Conservation (phyloP, 2,113 vertebrate genomes). For the Alectura lathami region DNA sequence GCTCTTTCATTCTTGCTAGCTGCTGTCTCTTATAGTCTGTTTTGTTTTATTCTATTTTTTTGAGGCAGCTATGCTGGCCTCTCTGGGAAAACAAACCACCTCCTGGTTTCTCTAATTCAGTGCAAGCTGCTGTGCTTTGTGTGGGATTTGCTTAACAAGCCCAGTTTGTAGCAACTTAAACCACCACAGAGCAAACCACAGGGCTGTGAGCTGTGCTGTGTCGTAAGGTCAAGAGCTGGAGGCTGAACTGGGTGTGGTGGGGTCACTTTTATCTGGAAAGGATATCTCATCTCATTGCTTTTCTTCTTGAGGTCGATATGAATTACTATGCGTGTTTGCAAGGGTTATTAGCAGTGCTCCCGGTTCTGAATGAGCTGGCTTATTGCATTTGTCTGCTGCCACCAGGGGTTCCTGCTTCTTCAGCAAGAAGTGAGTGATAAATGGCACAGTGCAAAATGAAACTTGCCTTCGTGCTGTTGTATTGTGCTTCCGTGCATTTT, state of each 20-base stretch:
- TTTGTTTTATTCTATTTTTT: background rate
- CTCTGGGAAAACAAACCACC: background rate
- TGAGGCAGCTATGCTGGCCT: background rate
- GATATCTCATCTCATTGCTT: background rate
- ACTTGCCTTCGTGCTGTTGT: background rate
- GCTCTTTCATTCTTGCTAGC: background rate
- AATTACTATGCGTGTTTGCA: background rate
- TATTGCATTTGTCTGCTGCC: background rate
- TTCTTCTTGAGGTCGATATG: background rate
- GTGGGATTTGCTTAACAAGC: background rate
- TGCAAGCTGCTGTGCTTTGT: fast-evolving
- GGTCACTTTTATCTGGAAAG: background rate
- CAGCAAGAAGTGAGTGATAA: background rate
- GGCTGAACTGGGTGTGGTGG: fast-evolving
- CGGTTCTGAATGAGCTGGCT: fast-evolving
- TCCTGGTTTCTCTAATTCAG: background rate
- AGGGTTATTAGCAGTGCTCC: background rate
- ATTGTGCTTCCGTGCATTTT: background rate
- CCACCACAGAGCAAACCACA: background rate
- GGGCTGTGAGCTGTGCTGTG: fast-evolving
- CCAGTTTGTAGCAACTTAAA: background rate
- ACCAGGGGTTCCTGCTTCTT: background rate
- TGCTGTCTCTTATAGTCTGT: background rate
- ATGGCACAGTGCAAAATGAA: background rate
- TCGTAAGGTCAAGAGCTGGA: background rate